Percentiles rank a stretch among this genome's conserved stretches.
Evolutionary conservation across 2,113 vertebrate species (phyloP).

Genomic region (Eulemur rufifrons): DNA sequence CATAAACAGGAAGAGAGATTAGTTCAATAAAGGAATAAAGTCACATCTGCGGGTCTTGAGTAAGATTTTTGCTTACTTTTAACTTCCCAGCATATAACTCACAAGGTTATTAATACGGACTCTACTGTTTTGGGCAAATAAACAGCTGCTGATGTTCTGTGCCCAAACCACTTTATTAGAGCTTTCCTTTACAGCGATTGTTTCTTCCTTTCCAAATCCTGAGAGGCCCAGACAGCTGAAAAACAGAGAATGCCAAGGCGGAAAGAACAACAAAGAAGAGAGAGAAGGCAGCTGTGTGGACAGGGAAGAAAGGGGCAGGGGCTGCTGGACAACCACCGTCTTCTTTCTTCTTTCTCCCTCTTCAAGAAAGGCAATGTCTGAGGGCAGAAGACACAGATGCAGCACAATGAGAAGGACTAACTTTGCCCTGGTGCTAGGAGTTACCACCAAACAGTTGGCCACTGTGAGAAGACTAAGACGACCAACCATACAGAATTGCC

Average conservation of each 20-base stretch:
- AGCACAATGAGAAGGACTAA: not conserved
- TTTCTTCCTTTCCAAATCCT: slow-evolving; percentile 67
- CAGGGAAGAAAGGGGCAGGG: not conserved
- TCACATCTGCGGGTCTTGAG: not conserved
- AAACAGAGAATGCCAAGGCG: not conserved
- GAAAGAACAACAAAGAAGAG: not conserved
- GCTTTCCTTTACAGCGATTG: slow-evolving; percentile 59
- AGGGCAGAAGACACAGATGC: not conserved
- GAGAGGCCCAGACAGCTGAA: slow-evolving; percentile 70
- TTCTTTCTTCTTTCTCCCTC: not conserved
- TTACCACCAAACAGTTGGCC: not conserved
- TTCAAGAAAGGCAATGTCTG: not conserved
- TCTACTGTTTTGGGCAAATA: slow-evolving; percentile 71
- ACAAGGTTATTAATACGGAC: slow-evolving; percentile 69
- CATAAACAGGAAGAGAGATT: slow-evolving; percentile 60
- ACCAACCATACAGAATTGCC: not conserved
- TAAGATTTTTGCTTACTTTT: slow-evolving; percentile 66
- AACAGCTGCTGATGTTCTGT: slow-evolving; percentile 69
- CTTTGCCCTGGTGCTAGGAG: not conserved
- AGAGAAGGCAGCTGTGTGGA: not conserved
- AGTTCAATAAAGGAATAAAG: slow-evolving; percentile 62
- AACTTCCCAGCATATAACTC: slow-evolving; percentile 54
- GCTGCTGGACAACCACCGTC: not conserved
- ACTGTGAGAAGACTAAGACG: not conserved
- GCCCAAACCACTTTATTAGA: slow-evolving; percentile 74